Percentiles rank a stretch among this genome's conserved stretches.
phyloP scores from a whole-genome alignment of 2,797 vertebrate genomes.

The Siniperca scherzeri region DNA sequence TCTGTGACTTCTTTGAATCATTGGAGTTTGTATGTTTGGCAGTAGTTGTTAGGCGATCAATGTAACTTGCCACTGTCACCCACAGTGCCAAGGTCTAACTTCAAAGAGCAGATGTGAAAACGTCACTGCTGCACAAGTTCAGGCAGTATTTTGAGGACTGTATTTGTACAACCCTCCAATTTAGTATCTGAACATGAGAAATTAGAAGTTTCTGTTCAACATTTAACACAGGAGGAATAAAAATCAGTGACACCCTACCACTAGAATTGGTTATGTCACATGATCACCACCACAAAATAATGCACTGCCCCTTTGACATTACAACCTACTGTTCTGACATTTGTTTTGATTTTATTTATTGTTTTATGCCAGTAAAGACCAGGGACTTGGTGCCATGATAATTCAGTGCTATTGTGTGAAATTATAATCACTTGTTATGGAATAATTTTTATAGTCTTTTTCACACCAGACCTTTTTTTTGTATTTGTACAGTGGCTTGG shows the following conservation, averaged over 20 bases:
- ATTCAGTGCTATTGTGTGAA: constrained; percentile 92
- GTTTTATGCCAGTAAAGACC: constrained; percentile 88
- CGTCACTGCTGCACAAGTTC: constrained; percentile 10
- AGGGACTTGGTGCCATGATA: constrained; percentile 91
- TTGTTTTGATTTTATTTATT: constrained; percentile 70
- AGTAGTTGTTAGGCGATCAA: not conserved
- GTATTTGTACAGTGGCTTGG: constrained; percentile 98
- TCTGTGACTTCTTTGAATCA: constrained; percentile 4
- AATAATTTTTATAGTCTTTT: constrained; percentile 92
- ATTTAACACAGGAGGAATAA: not conserved
- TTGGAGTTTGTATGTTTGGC: constrained; percentile 3
- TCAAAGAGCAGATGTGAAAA: constrained; percentile 22
- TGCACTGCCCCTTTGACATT: constrained; percentile 87
- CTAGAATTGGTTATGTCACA: constrained; percentile 50
- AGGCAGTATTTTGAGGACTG: constrained; percentile 29
- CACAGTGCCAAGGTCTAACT: constrained; percentile 11
- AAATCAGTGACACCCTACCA: constrained; percentile 24
- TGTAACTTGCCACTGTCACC: not conserved
- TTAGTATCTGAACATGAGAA: constrained; percentile 15
- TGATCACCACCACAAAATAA: constrained; percentile 78
- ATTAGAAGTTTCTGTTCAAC: constrained; percentile 16
- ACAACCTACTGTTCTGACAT: constrained; percentile 80
- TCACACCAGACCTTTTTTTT: constrained; percentile 91
- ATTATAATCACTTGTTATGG: constrained; percentile 91
- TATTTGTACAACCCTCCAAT: constrained; percentile 28